phyloP scores from a whole-genome alignment of 2,113 vertebrate genomes.

The Dryoscopus gambensis region DNA sequence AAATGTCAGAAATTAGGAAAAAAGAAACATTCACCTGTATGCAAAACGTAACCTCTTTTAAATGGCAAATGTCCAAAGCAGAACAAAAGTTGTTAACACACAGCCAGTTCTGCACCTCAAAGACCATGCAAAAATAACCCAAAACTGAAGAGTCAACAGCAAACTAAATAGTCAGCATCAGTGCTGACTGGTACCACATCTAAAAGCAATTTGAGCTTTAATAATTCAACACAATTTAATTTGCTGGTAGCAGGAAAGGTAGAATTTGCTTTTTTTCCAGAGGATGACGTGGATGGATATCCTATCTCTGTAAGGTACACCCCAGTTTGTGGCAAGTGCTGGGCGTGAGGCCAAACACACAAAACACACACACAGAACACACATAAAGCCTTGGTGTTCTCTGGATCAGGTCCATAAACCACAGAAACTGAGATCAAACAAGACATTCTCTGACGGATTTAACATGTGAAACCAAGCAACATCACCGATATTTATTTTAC shows the following conservation, averaged over 20 bases:
- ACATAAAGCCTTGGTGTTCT: background rate
- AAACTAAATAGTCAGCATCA: background rate
- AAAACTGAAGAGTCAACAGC: background rate
- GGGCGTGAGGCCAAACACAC: background rate
- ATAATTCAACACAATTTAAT: slow-evolving; percentile 21
- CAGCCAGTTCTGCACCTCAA: background rate
- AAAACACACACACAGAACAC: background rate
- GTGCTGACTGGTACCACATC: accelerated
- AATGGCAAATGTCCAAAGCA: background rate
- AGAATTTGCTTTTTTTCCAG: background rate
- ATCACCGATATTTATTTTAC: background rate
- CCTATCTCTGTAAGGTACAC: background rate
- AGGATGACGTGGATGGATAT: background rate
- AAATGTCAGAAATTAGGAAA: background rate
- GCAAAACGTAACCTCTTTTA: background rate
- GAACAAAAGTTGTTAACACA: background rate
- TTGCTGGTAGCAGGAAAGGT: background rate
- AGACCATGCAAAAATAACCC: background rate
- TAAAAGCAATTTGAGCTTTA: background rate
- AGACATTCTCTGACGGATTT: background rate
- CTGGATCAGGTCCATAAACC: background rate
- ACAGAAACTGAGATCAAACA: background rate
- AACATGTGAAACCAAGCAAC: background rate
- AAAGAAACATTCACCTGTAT: background rate
- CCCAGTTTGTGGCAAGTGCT: background rate